Evolutionary conservation across 2,113 vertebrate genomes (phyloP).

Genomic region (Hippocampus comes): DNA sequence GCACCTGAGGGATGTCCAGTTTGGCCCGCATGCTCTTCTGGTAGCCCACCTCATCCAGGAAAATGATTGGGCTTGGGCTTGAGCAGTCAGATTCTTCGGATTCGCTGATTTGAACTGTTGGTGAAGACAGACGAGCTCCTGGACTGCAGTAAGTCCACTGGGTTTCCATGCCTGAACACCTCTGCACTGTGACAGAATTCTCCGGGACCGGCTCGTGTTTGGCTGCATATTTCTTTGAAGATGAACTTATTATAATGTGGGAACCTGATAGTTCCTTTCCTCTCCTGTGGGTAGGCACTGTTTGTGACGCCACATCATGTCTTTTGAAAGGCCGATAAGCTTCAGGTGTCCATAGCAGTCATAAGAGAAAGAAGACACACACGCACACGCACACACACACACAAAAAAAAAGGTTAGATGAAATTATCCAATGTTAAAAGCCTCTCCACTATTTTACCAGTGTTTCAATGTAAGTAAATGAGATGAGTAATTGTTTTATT

Average conservation of each 20-base stretch:
- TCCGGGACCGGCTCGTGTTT: conserved; percentile 71
- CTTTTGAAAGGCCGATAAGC: conserved; percentile 69
- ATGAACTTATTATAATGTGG: conserved; percentile 72
- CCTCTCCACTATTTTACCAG: neutral
- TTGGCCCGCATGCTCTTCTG: conserved; percentile 93
- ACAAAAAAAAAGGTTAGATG: neutral
- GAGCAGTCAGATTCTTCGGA: conserved; percentile 95
- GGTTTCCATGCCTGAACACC: conserved; percentile 75
- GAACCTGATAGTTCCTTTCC: conserved; percentile 76
- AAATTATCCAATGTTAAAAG: neutral
- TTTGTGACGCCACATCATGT: conserved; percentile 86
- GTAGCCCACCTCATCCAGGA: conserved; percentile 97
- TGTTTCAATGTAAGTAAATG: neutral
- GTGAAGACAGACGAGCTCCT: conserved; percentile 63
- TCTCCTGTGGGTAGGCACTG: conserved; percentile 68
- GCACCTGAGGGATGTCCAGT: conserved; percentile 91
- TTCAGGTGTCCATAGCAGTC: conserved; percentile 51
- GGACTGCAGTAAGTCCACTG: conserved; percentile 82
- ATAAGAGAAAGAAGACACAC: neutral
- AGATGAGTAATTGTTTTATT: neutral
- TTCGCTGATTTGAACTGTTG: conserved; percentile 78
- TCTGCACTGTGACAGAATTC: conserved; percentile 74
- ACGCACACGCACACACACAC: neutral
- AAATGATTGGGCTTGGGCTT: conserved; percentile 95
- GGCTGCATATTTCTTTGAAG: conserved; percentile 62